Percentiles rank a stretch among this genome's conserved stretches.
Evolutionary conservation across 1,140 invertebrate genomes (phyloP).

Genomic region (Drosophila nasuta): DNA sequence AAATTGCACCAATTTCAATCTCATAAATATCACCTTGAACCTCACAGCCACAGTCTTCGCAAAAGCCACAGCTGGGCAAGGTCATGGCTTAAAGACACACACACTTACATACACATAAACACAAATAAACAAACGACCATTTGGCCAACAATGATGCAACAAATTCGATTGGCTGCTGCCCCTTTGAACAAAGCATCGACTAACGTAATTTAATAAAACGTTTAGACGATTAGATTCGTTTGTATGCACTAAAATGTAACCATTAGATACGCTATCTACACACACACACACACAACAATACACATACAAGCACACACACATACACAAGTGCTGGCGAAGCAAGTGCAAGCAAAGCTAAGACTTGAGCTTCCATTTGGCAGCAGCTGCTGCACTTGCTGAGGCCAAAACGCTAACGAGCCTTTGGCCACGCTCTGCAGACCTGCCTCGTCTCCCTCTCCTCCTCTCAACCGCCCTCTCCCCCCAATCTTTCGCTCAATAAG

Average conservation of each 20-base stretch:
- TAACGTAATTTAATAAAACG: constrained; percentile 84
- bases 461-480: not conserved
- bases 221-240: constrained; percentile 84
- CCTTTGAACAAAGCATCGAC: constrained; percentile 58
- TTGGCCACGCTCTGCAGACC: constrained; percentile 66
- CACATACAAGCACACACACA: constrained; percentile 39
- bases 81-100: constrained; percentile 42
- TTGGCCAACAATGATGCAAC: constrained; percentile 61
- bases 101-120: constrained; percentile 9
- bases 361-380: constrained; percentile 56
- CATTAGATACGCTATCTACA: constrained; percentile 80
- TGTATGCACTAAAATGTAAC: constrained; percentile 83
- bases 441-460: constrained; percentile 9
- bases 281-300: constrained; percentile 47
- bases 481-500: not conserved
- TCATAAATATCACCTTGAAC: constrained; percentile 53
- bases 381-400: constrained; percentile 73
- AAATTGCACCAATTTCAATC: constrained; percentile 36
- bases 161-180: constrained; percentile 51
- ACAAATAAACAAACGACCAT: constrained; percentile 42
- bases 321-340: constrained; percentile 24
- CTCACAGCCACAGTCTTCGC: constrained; percentile 1
- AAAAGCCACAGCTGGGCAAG: constrained; percentile 18
- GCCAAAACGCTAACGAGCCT: constrained; percentile 81
- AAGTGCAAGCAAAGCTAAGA: constrained; percentile 65